Conservation (phyloP, 92 coral and sea anemone species). For the Palythoa grandis region DNA sequence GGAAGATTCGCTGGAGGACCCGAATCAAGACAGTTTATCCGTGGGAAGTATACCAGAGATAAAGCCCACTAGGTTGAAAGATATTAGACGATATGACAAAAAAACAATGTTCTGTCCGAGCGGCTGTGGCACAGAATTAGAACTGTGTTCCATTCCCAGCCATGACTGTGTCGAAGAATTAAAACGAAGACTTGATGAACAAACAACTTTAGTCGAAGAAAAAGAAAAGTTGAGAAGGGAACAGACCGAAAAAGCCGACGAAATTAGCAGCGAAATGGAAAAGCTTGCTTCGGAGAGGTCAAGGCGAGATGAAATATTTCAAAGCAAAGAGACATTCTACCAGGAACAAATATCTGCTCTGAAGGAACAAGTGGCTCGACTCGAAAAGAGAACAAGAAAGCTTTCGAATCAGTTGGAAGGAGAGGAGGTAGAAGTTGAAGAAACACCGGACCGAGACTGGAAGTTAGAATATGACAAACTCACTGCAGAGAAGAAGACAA, state of each 20-base stretch:
- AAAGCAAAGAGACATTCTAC: conserved; percentile 85
- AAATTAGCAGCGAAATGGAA: conserved; percentile 78
- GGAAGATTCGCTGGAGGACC: conserved; percentile 31
- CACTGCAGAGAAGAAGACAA: conserved; percentile 80
- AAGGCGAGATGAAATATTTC: conserved; percentile 84
- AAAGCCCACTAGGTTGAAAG: conserved; percentile 60
- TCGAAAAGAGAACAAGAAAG: conserved; percentile 71
- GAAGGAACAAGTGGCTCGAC: conserved; percentile 80
- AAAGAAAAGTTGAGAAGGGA: conserved; percentile 69
- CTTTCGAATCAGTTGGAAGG: conserved; percentile 65
- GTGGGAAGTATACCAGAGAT: conserved; percentile 33
- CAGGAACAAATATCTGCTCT: conserved; percentile 87
- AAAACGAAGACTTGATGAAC: conserved; percentile 55
- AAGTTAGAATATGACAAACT: conserved; percentile 77
- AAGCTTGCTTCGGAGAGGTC: conserved; percentile 78
- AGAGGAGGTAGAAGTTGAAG: conserved; percentile 53
- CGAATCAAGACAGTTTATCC: conserved; percentile 32
- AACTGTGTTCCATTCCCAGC: conserved; percentile 60
- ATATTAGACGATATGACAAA: conserved; percentile 89
- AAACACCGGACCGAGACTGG: conserved; percentile 72
- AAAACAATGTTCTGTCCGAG: conserved; percentile 85
- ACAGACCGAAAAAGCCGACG: conserved; percentile 72
- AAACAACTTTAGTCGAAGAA: conserved; percentile 26
- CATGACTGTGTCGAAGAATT: conserved; percentile 81
- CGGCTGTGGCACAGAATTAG: conserved; percentile 78